A percentile compares a stretch with the other conserved stretches of the same genome.
Conservation (phyloP, 2,888 invertebrate genomes). For the Elgonia sp. region DNA sequence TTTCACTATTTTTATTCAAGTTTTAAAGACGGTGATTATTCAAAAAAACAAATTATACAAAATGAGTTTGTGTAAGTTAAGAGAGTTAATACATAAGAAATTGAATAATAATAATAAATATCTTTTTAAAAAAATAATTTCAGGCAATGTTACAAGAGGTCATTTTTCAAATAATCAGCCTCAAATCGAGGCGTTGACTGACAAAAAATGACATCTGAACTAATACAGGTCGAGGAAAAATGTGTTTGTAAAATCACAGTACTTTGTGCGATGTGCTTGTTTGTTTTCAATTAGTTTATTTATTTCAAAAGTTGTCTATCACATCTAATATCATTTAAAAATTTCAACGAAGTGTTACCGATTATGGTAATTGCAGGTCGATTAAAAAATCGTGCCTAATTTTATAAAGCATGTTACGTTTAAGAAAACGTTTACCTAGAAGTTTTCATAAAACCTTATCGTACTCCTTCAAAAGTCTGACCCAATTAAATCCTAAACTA, state of each 20-base stretch:
- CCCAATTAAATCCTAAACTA: neutral
- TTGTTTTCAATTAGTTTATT: slow-evolving; percentile 57
- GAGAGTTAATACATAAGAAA: slow-evolving; percentile 6
- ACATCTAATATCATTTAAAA: slow-evolving; percentile 41
- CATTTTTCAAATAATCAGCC: slow-evolving; percentile 52
- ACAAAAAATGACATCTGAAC: slow-evolving; percentile 56
- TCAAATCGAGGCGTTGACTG: slow-evolving; percentile 55
- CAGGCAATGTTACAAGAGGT: slow-evolving; percentile 68
- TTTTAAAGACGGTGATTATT: no score
- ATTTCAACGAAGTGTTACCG: slow-evolving; percentile 64
- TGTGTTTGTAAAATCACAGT: slow-evolving; percentile 58
- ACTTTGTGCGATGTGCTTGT: slow-evolving; percentile 66
- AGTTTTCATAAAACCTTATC: slow-evolving; percentile 1
- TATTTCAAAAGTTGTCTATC: slow-evolving; percentile 41
- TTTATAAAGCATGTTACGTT: slow-evolving; percentile 46
- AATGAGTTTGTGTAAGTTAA: slow-evolving; percentile 13
- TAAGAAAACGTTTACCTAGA: slow-evolving; percentile 33
- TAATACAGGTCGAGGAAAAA: slow-evolving; percentile 70
- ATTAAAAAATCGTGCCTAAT: slow-evolving; percentile 52
- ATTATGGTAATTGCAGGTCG: slow-evolving; percentile 76
- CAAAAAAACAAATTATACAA: neutral
- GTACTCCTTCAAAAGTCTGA: neutral
- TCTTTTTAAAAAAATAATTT: slow-evolving; percentile 49
- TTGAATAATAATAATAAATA: slow-evolving; percentile 36
- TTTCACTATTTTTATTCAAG: no score